Evolutionary conservation across 2,888 invertebrate genomes (phyloP).

Genomic region (Abscondita cerata): DNA sequence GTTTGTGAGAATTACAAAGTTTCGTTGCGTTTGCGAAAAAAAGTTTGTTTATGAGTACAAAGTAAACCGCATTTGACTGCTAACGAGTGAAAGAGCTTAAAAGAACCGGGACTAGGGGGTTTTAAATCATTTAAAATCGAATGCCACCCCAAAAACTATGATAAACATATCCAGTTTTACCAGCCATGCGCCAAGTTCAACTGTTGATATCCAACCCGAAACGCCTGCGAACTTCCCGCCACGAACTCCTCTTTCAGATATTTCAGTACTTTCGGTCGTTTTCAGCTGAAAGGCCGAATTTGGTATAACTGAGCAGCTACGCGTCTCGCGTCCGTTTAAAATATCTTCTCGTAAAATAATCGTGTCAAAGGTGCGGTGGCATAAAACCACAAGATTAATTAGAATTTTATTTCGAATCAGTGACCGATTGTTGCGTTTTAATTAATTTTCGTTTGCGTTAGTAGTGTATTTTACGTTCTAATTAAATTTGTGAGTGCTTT

Average conservation of each 20-base stretch:
- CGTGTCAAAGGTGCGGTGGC: background rate
- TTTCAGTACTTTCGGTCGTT: constrained; percentile 32
- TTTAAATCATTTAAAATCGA: constrained; percentile 26
- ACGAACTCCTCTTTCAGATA: constrained; percentile 30
- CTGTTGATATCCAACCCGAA: constrained; percentile 42
- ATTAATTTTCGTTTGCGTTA: background rate
- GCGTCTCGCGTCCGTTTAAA: background rate
- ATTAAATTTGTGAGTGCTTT: constrained; percentile 5
- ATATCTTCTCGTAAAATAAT: background rate
- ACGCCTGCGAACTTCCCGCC: constrained; percentile 31
- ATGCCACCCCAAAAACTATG: constrained; percentile 20
- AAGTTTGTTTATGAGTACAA: no score
- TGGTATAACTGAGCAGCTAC: background rate
- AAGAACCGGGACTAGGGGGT: background rate
- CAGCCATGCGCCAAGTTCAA: constrained; percentile 37
- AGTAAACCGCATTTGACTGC: no score
- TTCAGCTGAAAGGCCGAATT: constrained; percentile 15
- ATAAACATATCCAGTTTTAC: constrained; percentile 12
- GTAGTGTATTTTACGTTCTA: background rate
- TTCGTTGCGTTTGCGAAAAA: no score
- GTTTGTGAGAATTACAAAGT: no score
- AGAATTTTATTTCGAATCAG: constrained; percentile 1
- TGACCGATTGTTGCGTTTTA: background rate
- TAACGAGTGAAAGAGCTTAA: constrained; percentile 3
- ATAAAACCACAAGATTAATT: no score